Conservation (phyloP, 2,888 invertebrate species). For the Drosophila stalkeri region DNA sequence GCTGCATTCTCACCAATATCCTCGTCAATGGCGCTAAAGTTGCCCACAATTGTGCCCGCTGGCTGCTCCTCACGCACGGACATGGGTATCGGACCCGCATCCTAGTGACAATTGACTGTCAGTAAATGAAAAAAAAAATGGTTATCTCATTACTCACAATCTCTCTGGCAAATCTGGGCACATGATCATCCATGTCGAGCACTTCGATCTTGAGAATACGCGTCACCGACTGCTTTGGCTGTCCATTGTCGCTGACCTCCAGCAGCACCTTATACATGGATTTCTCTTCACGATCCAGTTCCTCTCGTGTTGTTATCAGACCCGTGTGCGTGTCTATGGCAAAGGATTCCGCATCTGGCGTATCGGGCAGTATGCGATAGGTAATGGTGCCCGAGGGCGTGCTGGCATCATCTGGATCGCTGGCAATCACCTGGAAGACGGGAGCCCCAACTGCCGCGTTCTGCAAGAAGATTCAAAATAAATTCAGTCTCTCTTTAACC, state of each 20-base stretch:
- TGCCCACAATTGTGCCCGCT: slow-evolving; percentile 89
- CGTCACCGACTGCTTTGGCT: slow-evolving; percentile 91
- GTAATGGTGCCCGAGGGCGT: slow-evolving; percentile 90
- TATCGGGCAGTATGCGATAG: slow-evolving; percentile 90
- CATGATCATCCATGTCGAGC: slow-evolving; percentile 92
- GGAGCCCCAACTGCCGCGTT: slow-evolving; percentile 90
- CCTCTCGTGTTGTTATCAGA: slow-evolving; percentile 89
- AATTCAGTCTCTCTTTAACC: fast-evolving
- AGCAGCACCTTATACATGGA: slow-evolving; percentile 91
- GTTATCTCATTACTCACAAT: slow-evolving; percentile 86
- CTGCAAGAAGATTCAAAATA: slow-evolving; percentile 80
- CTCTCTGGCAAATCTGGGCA: slow-evolving; percentile 89
- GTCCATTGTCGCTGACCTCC: slow-evolving; percentile 91
- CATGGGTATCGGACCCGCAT: slow-evolving; percentile 88
- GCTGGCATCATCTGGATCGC: slow-evolving; percentile 91
- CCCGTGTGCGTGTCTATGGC: slow-evolving; percentile 89
- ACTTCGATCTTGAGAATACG: slow-evolving; percentile 89
- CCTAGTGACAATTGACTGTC: slow-evolving; percentile 83
- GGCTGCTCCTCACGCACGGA: slow-evolving; percentile 89
- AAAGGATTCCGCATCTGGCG: slow-evolving; percentile 88
- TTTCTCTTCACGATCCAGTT: slow-evolving; percentile 91
- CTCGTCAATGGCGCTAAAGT: slow-evolving; percentile 90
- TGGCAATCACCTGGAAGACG: slow-evolving; percentile 91
- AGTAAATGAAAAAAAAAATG: not conserved
- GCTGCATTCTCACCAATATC: slow-evolving; percentile 91